phyloP scores from a whole-genome alignment of 2,888 invertebrate species.

The Ptychoptera albimana region DNA sequence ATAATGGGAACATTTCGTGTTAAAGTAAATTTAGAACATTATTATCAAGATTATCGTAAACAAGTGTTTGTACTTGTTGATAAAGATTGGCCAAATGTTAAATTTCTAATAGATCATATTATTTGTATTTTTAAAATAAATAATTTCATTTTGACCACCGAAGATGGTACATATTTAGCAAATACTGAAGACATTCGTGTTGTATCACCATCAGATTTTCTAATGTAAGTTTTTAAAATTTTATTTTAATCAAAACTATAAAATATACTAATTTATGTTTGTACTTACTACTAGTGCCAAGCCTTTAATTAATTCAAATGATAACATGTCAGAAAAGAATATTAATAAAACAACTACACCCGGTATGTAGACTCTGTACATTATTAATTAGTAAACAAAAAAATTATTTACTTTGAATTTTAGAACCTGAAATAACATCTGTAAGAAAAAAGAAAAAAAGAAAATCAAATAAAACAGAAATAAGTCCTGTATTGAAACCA shows the following conservation, averaged over 20 bases:
- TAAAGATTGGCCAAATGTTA: conserved; percentile 5
- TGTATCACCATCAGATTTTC: not conserved
- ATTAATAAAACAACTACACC: too few species aligned
- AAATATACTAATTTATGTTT: not conserved
- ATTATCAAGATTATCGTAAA: conserved; percentile 4
- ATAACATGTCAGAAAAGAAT: too few species aligned
- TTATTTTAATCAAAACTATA: too few species aligned
- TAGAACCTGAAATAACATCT: too few species aligned
- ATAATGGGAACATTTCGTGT: conserved; percentile 1
- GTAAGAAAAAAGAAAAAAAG: too few species aligned
- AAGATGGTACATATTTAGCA: conserved; percentile 2
- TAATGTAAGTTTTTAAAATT: not conserved
- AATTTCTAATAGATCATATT: conserved; percentile 6
- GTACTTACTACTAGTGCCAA: not conserved
- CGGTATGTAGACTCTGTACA: too few species aligned
- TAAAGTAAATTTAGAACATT: conserved; percentile 7
- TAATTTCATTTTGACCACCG: conserved; percentile 1
- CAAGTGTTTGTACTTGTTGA: conserved; percentile 5
- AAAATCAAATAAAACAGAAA: too few species aligned
- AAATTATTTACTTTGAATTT: too few species aligned
- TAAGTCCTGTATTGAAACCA: too few species aligned
- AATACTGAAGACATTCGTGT: not conserved
- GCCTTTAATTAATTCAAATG: not conserved
- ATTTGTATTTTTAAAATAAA: conserved; percentile 4
- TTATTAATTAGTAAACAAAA: too few species aligned